A percentile compares a stretch with the other conserved stretches of the same genome.
phyloP scores from a whole-genome alignment of 1,140 invertebrate genomes.

The Wasmannia auropunctata region DNA sequence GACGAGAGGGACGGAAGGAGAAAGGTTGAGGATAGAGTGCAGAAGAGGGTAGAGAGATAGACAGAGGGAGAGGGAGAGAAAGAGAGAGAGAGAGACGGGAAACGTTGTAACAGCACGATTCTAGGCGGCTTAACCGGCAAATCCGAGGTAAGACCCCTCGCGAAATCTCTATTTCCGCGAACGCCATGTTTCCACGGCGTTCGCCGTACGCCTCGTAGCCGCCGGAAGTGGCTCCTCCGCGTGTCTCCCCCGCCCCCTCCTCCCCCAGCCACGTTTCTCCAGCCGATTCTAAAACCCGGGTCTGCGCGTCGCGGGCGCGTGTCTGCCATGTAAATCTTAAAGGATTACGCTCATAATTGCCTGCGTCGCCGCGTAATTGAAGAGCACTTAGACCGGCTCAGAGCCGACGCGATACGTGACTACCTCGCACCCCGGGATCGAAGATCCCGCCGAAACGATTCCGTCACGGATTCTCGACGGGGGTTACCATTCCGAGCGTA shows the following conservation, averaged over 20 bases:
- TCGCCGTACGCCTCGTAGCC: conserved; percentile 20
- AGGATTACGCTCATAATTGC: conserved; percentile 76
- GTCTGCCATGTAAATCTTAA: conserved; percentile 66
- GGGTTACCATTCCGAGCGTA: neutral
- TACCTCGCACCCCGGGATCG: conserved; percentile 25
- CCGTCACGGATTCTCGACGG: neutral
- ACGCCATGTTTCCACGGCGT: conserved; percentile 62
- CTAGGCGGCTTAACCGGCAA: conserved; percentile 76
- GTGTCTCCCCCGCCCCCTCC: no score
- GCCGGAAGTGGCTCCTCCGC: conserved; percentile 33
- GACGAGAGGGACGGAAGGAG: neutral
- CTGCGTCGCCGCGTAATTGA: conserved; percentile 68
- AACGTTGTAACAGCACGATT: conserved; percentile 72
- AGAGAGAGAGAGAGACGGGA: neutral
- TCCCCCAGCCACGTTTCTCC: neutral
- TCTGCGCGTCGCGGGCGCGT: conserved; percentile 15
- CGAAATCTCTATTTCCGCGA: conserved; percentile 76
- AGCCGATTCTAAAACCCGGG: conserved; percentile 40
- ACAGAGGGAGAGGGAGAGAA: conserved; percentile 3
- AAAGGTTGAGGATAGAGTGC: conserved; percentile 3
- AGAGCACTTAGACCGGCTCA: conserved; percentile 63
- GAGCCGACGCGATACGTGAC: conserved; percentile 44
- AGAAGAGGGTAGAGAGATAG: neutral
- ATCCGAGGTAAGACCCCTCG: conserved; percentile 77
- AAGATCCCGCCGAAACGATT: conserved; percentile 47